Percentiles rank a stretch among this genome's conserved stretches.
Conservation (phyloP, 2,797 vertebrate genomes). For the Chloroceryle amazona region DNA sequence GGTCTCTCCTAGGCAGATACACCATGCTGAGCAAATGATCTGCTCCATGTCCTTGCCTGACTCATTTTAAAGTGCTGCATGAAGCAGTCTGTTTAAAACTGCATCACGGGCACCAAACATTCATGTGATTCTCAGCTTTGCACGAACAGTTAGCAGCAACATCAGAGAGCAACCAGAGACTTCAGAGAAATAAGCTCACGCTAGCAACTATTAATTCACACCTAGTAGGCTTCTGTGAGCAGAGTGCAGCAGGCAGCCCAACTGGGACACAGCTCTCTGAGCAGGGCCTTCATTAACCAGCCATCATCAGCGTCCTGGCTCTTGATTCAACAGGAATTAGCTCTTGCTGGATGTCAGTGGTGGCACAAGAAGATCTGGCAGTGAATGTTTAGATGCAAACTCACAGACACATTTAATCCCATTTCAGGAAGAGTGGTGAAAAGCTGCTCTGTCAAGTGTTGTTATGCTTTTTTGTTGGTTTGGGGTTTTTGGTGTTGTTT, state of each 20-base stretch:
- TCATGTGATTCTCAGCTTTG: neutral
- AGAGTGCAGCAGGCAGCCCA: neutral
- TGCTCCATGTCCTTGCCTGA: neutral
- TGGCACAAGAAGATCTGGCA: neutral
- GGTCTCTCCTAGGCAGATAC: neutral
- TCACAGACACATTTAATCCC: neutral
- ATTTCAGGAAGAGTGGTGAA: neutral
- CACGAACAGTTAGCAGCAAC: neutral
- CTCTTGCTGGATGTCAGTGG: neutral
- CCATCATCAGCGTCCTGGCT: neutral
- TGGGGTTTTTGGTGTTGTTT: too few relatives aligned
- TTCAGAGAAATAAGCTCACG: neutral
- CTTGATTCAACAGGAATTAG: neutral
- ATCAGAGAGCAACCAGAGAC: conserved; percentile 21
- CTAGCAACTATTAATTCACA: conserved; percentile 19
- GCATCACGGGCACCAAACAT: neutral
- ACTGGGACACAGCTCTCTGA: neutral
- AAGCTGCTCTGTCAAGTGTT: neutral
- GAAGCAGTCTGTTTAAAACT: neutral
- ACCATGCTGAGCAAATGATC: neutral
- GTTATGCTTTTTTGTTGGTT: neutral
- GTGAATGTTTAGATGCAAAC: neutral
- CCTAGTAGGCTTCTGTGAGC: neutral
- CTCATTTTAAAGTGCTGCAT: neutral
- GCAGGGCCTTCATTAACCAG: neutral